Percentiles rank a stretch among this genome's conserved stretches.
Conservation (phyloP, 1,140 invertebrate genomes). For the Pseudomyrmex gracilis region DNA sequence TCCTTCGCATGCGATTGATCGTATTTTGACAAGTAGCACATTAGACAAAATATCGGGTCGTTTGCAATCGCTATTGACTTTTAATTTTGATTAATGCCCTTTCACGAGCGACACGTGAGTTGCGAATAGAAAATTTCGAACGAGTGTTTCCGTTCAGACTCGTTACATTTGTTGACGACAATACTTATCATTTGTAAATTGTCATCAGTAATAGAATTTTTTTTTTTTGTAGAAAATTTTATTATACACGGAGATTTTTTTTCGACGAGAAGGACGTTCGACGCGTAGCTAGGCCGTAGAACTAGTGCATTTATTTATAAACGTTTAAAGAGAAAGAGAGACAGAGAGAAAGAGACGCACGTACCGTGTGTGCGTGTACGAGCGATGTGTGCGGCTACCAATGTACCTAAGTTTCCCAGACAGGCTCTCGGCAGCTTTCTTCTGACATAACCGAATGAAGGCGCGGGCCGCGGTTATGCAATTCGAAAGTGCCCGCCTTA, state of each 20-base stretch:
- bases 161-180: too few relatives aligned
- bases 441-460: constrained; percentile 86
- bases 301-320: constrained; percentile 77
- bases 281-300: constrained; percentile 54
- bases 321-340: constrained; percentile 72
- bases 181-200: too few relatives aligned
- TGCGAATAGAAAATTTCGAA: too few relatives aligned
- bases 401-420: constrained; percentile 82
- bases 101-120: too few relatives aligned
- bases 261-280: constrained; percentile 44
- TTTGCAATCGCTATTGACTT: too few relatives aligned
- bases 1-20: too few relatives aligned
- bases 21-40: too few relatives aligned
- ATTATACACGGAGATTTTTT: not conserved
- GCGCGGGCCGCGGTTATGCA: constrained; percentile 84
- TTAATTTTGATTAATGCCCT: too few relatives aligned
- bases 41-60: too few relatives aligned
- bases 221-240: too few relatives aligned
- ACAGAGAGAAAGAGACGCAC: constrained; percentile 5
- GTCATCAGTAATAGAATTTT: too few relatives aligned
- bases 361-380: constrained; percentile 46
- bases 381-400: constrained; percentile 51
- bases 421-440: constrained; percentile 83
- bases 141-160: too few relatives aligned
- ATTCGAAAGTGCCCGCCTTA: constrained; percentile 86